These are phyloP conservation scores for Plagodis pulveraria DNA, from an alignment of 2,888 invertebrate species.

Conservation along the genomic window DNA sequence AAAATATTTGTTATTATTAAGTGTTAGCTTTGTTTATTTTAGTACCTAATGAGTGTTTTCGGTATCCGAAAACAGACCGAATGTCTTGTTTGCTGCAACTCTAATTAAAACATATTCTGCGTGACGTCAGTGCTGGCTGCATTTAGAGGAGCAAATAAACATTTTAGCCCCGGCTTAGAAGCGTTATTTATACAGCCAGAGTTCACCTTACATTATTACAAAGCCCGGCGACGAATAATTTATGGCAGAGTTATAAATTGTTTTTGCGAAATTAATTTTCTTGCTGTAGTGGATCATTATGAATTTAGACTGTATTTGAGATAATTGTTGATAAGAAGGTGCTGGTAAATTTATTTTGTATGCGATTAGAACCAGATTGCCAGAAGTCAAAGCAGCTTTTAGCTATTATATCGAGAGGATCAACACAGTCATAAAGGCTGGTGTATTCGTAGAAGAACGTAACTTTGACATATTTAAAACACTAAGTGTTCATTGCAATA, in stretches of 20 bases:
- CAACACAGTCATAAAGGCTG: too few species aligned
- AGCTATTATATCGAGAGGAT: too few species aligned
- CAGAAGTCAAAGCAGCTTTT: too few species aligned
- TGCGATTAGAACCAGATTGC: too few species aligned
- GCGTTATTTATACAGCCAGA: slow-evolving; percentile 38
- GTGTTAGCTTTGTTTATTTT: too few species aligned
- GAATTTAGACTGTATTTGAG: slow-evolving; percentile 35
- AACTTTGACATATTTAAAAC: too few species aligned
- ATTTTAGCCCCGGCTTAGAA: slow-evolving; percentile 36
- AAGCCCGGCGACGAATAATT: slow-evolving; percentile 42
- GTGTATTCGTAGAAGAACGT: too few species aligned
- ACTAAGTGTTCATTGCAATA: too few species aligned
- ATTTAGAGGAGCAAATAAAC: slow-evolving; percentile 44
- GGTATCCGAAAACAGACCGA: background rate
- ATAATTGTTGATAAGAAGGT: slow-evolving; percentile 42
- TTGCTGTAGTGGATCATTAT: slow-evolving; percentile 44
- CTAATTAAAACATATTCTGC: slow-evolving; percentile 41
- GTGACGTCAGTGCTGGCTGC: slow-evolving; percentile 36
- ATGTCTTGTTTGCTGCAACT: background rate
- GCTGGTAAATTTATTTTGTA: too few species aligned
- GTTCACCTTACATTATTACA: slow-evolving; percentile 44
- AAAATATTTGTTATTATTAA: too few species aligned
- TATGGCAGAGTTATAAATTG: slow-evolving; percentile 48
- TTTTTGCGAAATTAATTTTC: slow-evolving; percentile 53
- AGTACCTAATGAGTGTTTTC: background rate